A percentile compares a stretch with the other conserved stretches of the same genome.
Evolutionary conservation across 2,113 vertebrate genomes (phyloP).

Genomic region (Vulpes lagopus): DNA sequence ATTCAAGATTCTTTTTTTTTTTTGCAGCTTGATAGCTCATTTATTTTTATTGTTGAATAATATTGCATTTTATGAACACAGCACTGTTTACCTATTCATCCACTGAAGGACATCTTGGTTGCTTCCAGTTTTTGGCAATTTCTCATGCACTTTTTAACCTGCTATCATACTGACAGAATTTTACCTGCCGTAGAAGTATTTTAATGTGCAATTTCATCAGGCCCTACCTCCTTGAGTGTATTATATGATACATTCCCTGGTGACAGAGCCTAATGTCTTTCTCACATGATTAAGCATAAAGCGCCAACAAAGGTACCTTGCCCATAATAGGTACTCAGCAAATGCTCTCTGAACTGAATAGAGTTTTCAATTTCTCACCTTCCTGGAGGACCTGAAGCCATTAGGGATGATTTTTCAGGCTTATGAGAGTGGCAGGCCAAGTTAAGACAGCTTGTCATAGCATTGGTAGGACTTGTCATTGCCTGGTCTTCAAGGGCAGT

Average conservation of each 20-base stretch:
- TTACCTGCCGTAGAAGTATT: not conserved
- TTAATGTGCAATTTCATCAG: not conserved
- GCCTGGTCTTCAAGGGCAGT: not conserved
- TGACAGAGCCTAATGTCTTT: not conserved
- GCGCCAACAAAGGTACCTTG: not conserved
- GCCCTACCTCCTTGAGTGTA: not conserved
- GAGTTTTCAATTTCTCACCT: not conserved
- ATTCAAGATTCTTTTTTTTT: not conserved
- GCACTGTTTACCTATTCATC: not conserved
- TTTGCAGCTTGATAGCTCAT: not conserved
- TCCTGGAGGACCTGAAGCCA: too few relatives aligned
- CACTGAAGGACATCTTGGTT: not conserved
- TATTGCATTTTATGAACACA: not conserved
- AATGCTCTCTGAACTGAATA: not conserved
- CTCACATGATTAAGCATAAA: not conserved
- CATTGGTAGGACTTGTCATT: not conserved
- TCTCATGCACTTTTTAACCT: not conserved
- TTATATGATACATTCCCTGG: not conserved
- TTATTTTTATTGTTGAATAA: not conserved
- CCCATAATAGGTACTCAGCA: not conserved
- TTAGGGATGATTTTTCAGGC: not conserved
- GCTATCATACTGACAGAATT: slow-evolving; percentile 28
- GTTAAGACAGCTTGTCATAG: not conserved
- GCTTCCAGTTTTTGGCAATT: not conserved
- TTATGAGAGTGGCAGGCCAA: not conserved